These are phyloP conservation scores for Alloplasta piceator DNA, from an alignment of 2,888 invertebrate genomes.

Conservation along the genomic window DNA sequence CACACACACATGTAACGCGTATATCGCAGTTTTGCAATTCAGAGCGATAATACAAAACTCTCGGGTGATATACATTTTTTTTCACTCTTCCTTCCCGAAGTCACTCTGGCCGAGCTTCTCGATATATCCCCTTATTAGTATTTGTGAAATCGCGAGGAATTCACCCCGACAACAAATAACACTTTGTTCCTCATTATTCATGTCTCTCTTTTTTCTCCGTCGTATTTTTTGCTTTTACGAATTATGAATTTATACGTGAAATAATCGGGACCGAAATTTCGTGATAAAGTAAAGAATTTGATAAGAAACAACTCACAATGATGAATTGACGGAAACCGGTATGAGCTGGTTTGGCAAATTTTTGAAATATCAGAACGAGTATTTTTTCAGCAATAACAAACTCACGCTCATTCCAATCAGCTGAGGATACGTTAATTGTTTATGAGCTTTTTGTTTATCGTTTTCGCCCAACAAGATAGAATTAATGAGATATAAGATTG, in stretches of 20 bases:
- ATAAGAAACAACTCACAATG: conserved; percentile 37
- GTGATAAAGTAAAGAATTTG: conserved; percentile 9
- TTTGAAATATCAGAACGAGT: background rate
- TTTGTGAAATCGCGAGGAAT: too few relatives aligned
- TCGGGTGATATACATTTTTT: conserved; percentile 28
- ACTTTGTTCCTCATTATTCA: conserved; percentile 3
- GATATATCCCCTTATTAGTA: background rate
- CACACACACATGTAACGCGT: conserved; percentile 29
- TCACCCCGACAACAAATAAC: conserved; percentile 2
- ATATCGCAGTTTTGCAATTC: conserved; percentile 52
- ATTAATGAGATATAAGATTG: background rate
- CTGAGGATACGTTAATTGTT: background rate
- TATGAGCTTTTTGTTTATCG: background rate
- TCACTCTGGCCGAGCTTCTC: background rate
- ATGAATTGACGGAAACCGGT: conserved; percentile 15
- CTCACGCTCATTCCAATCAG: background rate
- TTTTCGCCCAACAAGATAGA: background rate
- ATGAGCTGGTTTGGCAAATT: too few relatives aligned
- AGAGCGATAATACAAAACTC: conserved; percentile 40
- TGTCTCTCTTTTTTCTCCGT: background rate
- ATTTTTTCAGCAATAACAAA: conserved; percentile 15
- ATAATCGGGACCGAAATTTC: conserved; percentile 2
- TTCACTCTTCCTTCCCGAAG: background rate
- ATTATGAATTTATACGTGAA: background rate
- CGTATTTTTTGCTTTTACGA: background rate